These are phyloP conservation scores for Echinops telfairi DNA, from an alignment of 2,113 vertebrate species.

Conservation along the genomic window DNA sequence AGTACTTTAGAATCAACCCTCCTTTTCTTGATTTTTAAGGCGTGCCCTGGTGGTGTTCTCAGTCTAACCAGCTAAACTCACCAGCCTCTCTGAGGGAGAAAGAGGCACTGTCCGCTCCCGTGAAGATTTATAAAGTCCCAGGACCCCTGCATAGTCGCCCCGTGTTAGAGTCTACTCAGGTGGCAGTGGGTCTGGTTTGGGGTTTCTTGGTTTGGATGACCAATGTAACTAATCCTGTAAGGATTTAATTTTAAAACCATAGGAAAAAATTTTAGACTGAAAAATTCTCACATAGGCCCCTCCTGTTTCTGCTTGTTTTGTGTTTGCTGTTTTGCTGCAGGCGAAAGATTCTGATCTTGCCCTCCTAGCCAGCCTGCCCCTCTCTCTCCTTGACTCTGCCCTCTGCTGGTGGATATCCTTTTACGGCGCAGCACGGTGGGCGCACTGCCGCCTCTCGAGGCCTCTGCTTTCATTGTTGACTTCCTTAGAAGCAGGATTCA, in stretches of 20 bases:
- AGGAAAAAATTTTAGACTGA: neutral
- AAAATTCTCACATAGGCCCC: neutral
- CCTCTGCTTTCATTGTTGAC: neutral
- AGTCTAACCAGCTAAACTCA: too few species aligned
- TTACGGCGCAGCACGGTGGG: neutral
- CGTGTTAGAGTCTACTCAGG: too few species aligned
- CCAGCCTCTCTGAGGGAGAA: too few species aligned
- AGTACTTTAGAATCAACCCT: neutral
- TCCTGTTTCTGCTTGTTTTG: neutral
- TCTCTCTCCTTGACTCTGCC: constrained; percentile 94
- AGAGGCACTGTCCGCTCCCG: too few species aligned
- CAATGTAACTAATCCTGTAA: neutral
- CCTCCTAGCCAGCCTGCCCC: constrained; percentile 92
- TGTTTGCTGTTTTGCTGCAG: constrained; percentile 84
- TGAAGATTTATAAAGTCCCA: too few species aligned
- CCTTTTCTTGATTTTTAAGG: neutral
- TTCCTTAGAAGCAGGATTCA: neutral
- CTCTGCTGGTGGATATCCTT: constrained; percentile 98
- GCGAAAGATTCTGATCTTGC: constrained; percentile 92
- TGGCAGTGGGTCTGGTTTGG: too few species aligned
- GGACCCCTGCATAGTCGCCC: too few species aligned
- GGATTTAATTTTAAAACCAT: neutral
- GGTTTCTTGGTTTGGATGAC: neutral
- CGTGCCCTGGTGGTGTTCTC: too few species aligned
- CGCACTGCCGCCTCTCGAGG: neutral